phyloP scores from a whole-genome alignment of 2,797 vertebrate species.

The Prunella strophiata region DNA sequence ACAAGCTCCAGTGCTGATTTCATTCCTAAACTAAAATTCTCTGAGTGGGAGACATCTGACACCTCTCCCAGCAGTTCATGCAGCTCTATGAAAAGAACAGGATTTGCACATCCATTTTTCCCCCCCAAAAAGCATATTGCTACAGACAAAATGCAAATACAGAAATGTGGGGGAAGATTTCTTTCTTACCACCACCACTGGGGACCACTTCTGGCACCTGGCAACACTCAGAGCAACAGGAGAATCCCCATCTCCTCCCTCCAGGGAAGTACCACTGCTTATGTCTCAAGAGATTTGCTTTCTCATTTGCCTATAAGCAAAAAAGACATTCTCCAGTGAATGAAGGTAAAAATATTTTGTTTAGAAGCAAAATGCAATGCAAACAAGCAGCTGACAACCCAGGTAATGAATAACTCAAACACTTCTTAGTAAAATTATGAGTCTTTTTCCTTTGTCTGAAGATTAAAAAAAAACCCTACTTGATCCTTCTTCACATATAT shows the following conservation, averaged over 20 bases:
- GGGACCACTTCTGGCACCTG: slow-evolving; percentile 47
- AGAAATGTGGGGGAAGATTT: neutral
- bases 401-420: neutral
- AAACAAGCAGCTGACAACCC: slow-evolving; percentile 7
- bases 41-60: neutral
- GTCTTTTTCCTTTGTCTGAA: neutral
- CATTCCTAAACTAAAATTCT: neutral
- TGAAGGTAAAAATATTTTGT: neutral
- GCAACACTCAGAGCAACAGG: slow-evolving; percentile 53
- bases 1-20: neutral
- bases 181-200: slow-evolving; percentile 52
- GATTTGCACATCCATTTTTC: neutral
- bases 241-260: slow-evolving; percentile 54
- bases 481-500: neutral
- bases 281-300: slow-evolving; percentile 52
- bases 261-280: slow-evolving; percentile 44
- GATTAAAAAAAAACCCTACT: rapidly evolving
- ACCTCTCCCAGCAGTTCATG: neutral
- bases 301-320: slow-evolving; percentile 62
- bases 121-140: neutral
- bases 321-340: slow-evolving; percentile 49
- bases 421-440: neutral
- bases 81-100: neutral
- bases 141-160: neutral
- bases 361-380: slow-evolving; percentile 37